Base-by-base conservation (phyloP, 2,113 vertebrate genomes). In the Choloepus hoffmanni region DNA sequence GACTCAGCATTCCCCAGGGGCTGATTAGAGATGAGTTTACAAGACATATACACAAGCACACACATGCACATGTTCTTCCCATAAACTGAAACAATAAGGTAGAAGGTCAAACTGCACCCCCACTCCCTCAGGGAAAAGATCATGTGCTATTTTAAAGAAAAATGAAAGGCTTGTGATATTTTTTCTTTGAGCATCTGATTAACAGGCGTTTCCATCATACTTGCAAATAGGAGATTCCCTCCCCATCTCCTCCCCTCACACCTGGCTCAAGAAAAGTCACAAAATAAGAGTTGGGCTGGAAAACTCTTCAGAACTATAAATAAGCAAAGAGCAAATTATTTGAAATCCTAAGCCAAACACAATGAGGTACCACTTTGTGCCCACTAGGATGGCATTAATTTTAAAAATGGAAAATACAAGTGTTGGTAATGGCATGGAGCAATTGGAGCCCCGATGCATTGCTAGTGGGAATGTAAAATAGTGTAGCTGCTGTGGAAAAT, bases 261-360 rank as follows among this genome's bases (percentile, higher is more conserved):
- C 55, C 45, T 53, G 6, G 43, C 50, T 92, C 50, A 65, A 83
- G 53, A 68, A 90, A 83, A 63, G 48, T 26, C 40, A 55, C 30
- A 63, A 30, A 18, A 48, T 2, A 63, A 73, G 48, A 58, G 58
- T 68, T 30, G 28, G 48, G 53, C n/a, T 76, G 18, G 60, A 85
- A 95, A 82, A 73, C 23, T n/a, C 53, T 77, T 91, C 62, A 65
- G 55, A 74, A 10, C 8, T 77, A 5, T 36, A 70, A 33, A 45
- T 13, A 77, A 26, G 19, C 55, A 85, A 48, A 7, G n/a, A 24
- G 2, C 4, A 68, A 16, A 40, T 62, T 40, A 48, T 70, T 45
- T 40, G 92, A 93, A 79, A 92, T 86, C 72, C 43, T n/a, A 81
- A 73, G 58, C 30, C 68, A 85, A 48, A 24, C 15, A 67, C 68